Percentiles rank a stretch among this genome's conserved stretches.
phyloP scores from a whole-genome alignment of 53 echinoderm and acorn worm genomes.

The Crossaster papposus region DNA sequence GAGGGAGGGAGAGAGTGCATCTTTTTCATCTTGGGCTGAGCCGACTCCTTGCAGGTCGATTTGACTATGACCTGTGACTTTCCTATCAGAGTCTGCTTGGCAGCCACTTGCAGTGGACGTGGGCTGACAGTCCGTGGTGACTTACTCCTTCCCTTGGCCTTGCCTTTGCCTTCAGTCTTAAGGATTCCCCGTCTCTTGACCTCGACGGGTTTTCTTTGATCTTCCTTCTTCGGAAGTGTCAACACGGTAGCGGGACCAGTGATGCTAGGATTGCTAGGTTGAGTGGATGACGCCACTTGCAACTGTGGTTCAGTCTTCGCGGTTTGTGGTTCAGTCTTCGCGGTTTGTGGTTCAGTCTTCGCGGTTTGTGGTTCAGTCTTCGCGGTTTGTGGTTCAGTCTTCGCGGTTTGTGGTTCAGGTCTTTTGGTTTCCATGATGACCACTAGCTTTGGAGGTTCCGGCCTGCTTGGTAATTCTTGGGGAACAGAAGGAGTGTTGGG shows the following conservation, averaged over 20 bases:
- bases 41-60: slow-evolving; percentile 22
- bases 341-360: slow-evolving; percentile 16
- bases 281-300: not conserved
- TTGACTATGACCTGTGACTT: slow-evolving; percentile 58
- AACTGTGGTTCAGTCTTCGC: slow-evolving; percentile 25
- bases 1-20: slow-evolving; percentile 72
- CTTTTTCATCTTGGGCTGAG: slow-evolving; percentile 49
- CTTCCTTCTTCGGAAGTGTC: slow-evolving; percentile 25
- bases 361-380: no score
- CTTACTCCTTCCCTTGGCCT: slow-evolving; percentile 31
- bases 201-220: slow-evolving; percentile 20
- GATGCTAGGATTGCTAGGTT: slow-evolving; percentile 17
- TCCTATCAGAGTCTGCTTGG: slow-evolving; percentile 27
- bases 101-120: slow-evolving; percentile 17
- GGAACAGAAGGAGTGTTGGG: slow-evolving; percentile 37
- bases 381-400: slow-evolving; percentile 37
- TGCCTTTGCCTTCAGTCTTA: slow-evolving; percentile 28
- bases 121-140: slow-evolving; percentile 49
- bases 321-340: not conserved
- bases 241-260: not conserved
- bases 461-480: not conserved
- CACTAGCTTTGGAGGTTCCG: slow-evolving; percentile 23
- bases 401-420: not conserved
- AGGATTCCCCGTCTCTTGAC: slow-evolving; percentile 37
- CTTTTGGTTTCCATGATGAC: not conserved